These are phyloP conservation scores for Drosophila acutilabella DNA, from an alignment of 2,888 invertebrate species.

Conservation along the genomic window DNA sequence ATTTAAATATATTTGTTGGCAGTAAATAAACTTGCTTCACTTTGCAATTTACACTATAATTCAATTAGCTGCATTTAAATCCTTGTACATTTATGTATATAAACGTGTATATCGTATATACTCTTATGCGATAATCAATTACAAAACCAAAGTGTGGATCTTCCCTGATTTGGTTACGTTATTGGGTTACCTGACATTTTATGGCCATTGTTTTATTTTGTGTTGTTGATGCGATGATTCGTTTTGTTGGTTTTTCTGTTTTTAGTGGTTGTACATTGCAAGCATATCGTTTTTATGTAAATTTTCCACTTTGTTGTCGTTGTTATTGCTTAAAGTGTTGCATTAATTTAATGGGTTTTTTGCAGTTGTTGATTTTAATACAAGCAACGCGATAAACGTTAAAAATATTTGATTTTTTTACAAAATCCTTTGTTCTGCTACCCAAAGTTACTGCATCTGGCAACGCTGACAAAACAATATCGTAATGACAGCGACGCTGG, in stretches of 20 bases:
- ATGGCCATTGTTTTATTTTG: slow-evolving; percentile 16
- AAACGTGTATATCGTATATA: background rate
- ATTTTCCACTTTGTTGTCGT: slow-evolving; percentile 10
- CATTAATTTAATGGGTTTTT: slow-evolving; percentile 7
- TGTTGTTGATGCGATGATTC: background rate
- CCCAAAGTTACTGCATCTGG: slow-evolving; percentile 19
- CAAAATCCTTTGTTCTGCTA: background rate
- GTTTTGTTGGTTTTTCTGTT: slow-evolving; percentile 10
- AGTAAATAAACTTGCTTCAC: slow-evolving; percentile 7
- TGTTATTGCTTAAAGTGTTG: slow-evolving; percentile 3
- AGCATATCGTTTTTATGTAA: slow-evolving; percentile 20
- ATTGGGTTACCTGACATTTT: slow-evolving; percentile 1
- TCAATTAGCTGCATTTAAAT: background rate
- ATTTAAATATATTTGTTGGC: slow-evolving; percentile 6
- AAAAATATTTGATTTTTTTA: slow-evolving; percentile 8
- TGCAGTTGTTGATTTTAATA: background rate
- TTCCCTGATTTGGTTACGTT: slow-evolving; percentile 4
- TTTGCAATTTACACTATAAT: slow-evolving; percentile 6
- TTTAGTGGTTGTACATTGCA: slow-evolving; percentile 3
- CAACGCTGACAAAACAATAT: slow-evolving; percentile 29
- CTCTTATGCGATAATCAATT: slow-evolving; percentile 55
- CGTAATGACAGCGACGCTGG: slow-evolving; percentile 6
- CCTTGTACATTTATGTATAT: too few relatives aligned
- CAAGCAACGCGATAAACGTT: background rate
- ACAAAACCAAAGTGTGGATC: slow-evolving; percentile 24